These are phyloP conservation scores for Plotosus lineatus DNA, from an alignment of 2,113 vertebrate species.

Conservation along the genomic window DNA sequence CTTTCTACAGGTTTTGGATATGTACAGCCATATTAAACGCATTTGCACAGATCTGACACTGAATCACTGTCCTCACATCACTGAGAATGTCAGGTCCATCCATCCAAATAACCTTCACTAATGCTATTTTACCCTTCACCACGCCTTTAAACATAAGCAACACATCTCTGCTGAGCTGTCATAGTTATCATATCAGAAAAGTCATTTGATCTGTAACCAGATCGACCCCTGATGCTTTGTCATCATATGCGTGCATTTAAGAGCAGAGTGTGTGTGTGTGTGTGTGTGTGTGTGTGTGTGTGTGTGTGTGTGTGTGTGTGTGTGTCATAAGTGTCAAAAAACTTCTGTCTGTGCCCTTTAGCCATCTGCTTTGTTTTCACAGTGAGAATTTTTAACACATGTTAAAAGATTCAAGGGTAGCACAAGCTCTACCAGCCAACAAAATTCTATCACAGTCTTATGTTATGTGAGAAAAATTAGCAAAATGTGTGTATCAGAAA, in stretches of 20 bases:
- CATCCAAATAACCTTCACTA: slow-evolving; percentile 1
- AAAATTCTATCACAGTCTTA: background rate
- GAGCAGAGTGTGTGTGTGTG: slow-evolving; percentile 43
- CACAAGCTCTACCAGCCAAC: background rate
- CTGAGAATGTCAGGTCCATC: slow-evolving; percentile 59
- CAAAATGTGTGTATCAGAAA: background rate
- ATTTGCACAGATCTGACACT: background rate
- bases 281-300: slow-evolving; percentile 17
- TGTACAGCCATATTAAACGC: background rate
- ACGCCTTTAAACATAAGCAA: slow-evolving; percentile 61
- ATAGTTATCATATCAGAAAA: slow-evolving; percentile 72
- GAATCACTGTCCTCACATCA: slow-evolving; percentile 3
- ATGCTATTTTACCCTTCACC: slow-evolving; percentile 52
- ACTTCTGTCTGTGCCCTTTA: background rate
- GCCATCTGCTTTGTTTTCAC: background rate
- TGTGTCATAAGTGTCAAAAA: background rate
- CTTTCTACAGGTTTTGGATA: background rate
- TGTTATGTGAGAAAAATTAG: background rate
- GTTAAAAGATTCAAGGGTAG: background rate
- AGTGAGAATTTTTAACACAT: background rate
- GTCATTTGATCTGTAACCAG: slow-evolving; percentile 64
- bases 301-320: slow-evolving; percentile 14
- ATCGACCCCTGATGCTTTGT: slow-evolving; percentile 62
- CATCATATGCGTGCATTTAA: slow-evolving; percentile 65
- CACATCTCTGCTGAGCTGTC: slow-evolving; percentile 66